Evolutionary conservation across 2,888 invertebrate genomes (phyloP).

Genomic region (Apotomis turbidana): DNA sequence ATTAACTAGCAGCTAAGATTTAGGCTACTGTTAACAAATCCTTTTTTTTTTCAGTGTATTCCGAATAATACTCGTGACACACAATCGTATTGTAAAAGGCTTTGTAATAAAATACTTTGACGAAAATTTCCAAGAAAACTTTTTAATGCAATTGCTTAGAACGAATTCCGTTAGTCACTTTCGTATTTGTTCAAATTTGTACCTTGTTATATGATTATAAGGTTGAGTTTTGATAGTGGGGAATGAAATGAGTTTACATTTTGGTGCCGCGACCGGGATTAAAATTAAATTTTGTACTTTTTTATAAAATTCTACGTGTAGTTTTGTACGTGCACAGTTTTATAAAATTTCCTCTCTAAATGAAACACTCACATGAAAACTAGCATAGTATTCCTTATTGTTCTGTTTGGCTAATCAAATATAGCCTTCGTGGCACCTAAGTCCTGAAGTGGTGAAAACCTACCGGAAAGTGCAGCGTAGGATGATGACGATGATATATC

Average conservation of each 20-base stretch:
- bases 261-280: conserved; percentile 25
- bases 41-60: too few species aligned
- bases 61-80: not conserved
- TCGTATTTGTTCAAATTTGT: not conserved
- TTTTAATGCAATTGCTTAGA: conserved; percentile 17
- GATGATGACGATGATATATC: too few species aligned
- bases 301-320: conserved; percentile 17
- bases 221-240: not conserved
- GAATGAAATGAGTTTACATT: not conserved
- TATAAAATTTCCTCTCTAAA: not conserved
- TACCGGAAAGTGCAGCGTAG: too few species aligned
- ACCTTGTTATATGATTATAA: not conserved
- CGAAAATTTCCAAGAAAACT: conserved; percentile 28
- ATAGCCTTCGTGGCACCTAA: too few species aligned
- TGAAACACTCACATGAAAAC: not conserved
- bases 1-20: too few species aligned
- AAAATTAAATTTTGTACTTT: conserved; percentile 19
- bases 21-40: too few species aligned
- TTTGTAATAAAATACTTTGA: conserved; percentile 25
- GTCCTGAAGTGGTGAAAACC: too few species aligned
- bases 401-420: too few species aligned
- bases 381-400: too few species aligned
- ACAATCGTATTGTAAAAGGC: conserved; percentile 9
- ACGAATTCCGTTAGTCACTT: conserved; percentile 6
- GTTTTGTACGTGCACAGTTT: conserved; percentile 6